Conservation (phyloP, 2,797 vertebrate genomes). For the Danio aesculapii region DNA sequence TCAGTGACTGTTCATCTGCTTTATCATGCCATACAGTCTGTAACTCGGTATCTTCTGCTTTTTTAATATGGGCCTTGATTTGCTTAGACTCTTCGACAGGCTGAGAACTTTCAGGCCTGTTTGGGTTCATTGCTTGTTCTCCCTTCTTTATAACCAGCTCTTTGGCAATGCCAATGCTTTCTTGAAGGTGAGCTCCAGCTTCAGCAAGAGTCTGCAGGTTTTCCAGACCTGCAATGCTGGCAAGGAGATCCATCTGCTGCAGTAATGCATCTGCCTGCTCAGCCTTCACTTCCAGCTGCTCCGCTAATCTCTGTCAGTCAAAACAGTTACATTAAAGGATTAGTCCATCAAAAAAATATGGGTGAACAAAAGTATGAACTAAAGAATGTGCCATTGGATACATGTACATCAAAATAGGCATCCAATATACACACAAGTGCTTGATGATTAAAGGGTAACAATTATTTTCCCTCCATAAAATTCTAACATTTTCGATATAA, state of each 20-base stretch:
- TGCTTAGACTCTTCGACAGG: not conserved
- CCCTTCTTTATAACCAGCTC: constrained; percentile 83
- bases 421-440: too few species aligned
- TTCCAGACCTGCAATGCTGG: constrained; percentile 69
- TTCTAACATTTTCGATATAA: too few species aligned
- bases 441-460: too few species aligned
- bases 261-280: constrained; percentile 78
- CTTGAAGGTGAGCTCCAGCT: constrained; percentile 67
- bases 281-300: constrained; percentile 81
- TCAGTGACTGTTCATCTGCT: constrained; percentile 15
- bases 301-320: constrained; percentile 76
- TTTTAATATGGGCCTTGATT: constrained; percentile 11
- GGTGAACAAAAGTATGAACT: not conserved
- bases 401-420: not conserved
- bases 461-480: too few species aligned
- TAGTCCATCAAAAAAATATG: not conserved
- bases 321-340: constrained; percentile 4
- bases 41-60: not conserved
- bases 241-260: constrained; percentile 79
- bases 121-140: constrained; percentile 63
- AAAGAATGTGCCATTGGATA: not conserved
- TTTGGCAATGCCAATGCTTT: constrained; percentile 75
- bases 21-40: constrained; percentile 14
- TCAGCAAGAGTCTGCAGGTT: constrained; percentile 77
- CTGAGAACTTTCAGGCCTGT: not conserved